Percentiles rank a stretch among this genome's conserved stretches.
phyloP scores from a whole-genome alignment of 1,140 invertebrate species.

The Bombus polaris region DNA sequence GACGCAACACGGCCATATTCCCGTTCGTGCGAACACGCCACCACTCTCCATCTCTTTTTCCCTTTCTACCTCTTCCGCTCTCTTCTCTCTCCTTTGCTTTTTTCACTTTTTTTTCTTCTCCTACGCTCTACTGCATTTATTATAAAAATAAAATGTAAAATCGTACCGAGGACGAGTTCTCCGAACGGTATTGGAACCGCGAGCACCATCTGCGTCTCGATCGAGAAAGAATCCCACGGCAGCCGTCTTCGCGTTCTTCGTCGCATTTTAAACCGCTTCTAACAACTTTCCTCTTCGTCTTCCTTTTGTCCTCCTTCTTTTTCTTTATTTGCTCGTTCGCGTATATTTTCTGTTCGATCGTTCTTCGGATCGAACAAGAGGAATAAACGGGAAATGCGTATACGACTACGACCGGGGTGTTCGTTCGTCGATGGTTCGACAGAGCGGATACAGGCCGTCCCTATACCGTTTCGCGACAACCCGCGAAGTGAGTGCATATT shows the following conservation, averaged over 20 bases:
- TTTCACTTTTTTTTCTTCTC: conserved; percentile 46
- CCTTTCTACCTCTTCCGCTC: background rate
- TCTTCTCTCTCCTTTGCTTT: conserved; percentile 20
- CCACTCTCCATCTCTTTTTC: conserved; percentile 23
- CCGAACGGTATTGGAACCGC: conserved; percentile 70
- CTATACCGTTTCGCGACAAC: conserved; percentile 68
- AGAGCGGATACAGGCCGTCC: conserved; percentile 41
- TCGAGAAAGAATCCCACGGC: conserved; percentile 31
- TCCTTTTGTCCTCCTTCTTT: background rate
- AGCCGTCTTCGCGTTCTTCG: background rate
- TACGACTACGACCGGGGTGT: background rate
- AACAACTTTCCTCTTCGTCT: background rate
- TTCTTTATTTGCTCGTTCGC: too few relatives aligned
- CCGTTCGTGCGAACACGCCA: conserved; percentile 57
- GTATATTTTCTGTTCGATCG: background rate
- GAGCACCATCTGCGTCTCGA: conserved; percentile 48
- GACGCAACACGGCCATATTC: conserved; percentile 66
- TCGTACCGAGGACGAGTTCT: conserved; percentile 79
- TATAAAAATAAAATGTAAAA: conserved; percentile 83
- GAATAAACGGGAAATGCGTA: background rate
- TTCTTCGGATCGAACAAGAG: background rate
- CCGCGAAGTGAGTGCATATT: conserved; percentile 78
- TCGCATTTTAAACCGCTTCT: background rate
- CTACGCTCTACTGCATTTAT: conserved; percentile 78
- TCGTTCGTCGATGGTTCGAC: conserved; percentile 41